Conservation (phyloP, 2,888 invertebrate species). For the Brachyopa scutellaris region DNA sequence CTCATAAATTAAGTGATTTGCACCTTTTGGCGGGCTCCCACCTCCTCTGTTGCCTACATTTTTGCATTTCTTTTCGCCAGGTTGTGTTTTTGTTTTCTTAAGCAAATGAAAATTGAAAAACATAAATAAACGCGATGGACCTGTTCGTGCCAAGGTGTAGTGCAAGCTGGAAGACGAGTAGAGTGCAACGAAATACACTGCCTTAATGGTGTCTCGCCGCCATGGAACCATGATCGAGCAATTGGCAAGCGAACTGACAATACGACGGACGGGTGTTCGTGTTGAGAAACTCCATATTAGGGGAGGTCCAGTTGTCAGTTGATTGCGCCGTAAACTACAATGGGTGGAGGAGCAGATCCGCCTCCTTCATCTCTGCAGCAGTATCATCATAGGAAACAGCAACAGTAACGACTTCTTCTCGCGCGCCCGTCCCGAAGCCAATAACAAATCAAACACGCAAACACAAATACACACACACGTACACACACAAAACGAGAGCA, state of each 20-base stretch:
- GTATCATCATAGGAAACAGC: conserved; percentile 25
- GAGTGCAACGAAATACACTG: conserved; percentile 8
- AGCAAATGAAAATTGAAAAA: conserved; percentile 58
- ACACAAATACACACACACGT: background rate
- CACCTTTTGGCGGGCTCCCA: conserved; percentile 64
- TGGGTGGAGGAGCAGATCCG: conserved; percentile 37
- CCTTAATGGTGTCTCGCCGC: background rate
- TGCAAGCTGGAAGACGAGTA: conserved; percentile 14
- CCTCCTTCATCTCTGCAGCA: background rate
- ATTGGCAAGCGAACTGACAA: conserved; percentile 54
- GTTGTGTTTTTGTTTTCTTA: background rate
- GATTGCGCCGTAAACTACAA: conserved; percentile 46
- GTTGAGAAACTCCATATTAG: conserved; percentile 42
- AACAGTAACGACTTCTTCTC: conserved; percentile 25
- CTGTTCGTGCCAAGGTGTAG: conserved; percentile 38
- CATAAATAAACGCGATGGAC: conserved; percentile 38
- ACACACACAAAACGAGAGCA: background rate
- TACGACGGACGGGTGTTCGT: conserved; percentile 6
- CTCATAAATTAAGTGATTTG: conserved; percentile 71
- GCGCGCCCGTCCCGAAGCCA: conserved; percentile 16
- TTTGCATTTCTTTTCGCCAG: conserved; percentile 11
- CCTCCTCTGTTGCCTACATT: too few relatives aligned
- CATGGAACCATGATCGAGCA: conserved; percentile 50
- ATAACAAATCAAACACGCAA: too few relatives aligned
- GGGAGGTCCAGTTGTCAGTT: conserved; percentile 57